A percentile compares a stretch with the other conserved stretches of the same genome.
phyloP scores from a whole-genome alignment of 2,888 invertebrate genomes.

The Epirrita christyi region DNA sequence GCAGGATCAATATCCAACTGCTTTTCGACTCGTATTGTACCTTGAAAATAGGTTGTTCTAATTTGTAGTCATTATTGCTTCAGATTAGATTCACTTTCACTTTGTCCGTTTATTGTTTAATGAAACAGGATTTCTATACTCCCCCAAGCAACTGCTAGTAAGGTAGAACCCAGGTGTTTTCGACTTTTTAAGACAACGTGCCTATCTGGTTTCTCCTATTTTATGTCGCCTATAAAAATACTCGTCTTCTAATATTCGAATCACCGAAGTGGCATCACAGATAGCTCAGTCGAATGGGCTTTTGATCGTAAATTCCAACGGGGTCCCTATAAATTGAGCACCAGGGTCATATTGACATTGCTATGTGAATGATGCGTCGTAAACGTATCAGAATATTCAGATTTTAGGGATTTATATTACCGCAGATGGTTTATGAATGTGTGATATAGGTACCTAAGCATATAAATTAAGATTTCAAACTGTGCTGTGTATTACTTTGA shows the following conservation, averaged over 20 bases:
- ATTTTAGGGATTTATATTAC: constrained; percentile 35
- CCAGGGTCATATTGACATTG: constrained; percentile 50
- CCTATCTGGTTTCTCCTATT: constrained; percentile 17
- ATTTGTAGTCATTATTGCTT: constrained; percentile 18
- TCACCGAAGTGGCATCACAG: constrained; percentile 45
- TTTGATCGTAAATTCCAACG: constrained; percentile 50
- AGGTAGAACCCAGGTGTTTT: not conserved
- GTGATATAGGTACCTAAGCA: constrained; percentile 11
- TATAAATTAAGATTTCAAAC: constrained; percentile 2
- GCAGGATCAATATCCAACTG: constrained; percentile 40
- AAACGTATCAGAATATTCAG: constrained; percentile 35
- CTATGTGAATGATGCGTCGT: constrained; percentile 43
- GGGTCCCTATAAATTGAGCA: constrained; percentile 53
- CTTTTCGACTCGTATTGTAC: not conserved
- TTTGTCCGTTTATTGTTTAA: not conserved
- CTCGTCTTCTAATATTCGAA: constrained; percentile 28
- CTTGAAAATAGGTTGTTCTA: constrained; percentile 27
- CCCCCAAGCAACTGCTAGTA: too few relatives aligned
- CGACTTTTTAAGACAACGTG: not conserved
- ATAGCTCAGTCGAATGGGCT: constrained; percentile 45
- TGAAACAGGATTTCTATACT: too few relatives aligned
- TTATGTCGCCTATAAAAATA: constrained; percentile 30
- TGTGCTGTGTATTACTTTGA: not conserved
- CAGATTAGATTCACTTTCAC: not conserved
- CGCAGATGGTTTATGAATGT: constrained; percentile 20